phyloP scores from a whole-genome alignment of 64 coral and sea anemone genomes.

The Anthopleura sola region DNA sequence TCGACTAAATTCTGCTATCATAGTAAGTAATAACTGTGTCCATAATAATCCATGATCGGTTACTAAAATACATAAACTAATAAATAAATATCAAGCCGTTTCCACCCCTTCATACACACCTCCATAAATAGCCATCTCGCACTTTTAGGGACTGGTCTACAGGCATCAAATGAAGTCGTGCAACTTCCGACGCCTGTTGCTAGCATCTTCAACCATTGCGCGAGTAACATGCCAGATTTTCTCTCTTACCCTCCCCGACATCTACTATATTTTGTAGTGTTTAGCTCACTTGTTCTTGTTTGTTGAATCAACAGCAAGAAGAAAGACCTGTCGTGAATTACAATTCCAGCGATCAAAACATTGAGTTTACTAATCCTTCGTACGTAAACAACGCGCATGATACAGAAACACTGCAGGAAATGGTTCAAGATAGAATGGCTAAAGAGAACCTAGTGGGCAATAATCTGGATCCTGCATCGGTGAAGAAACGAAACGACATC shows the following conservation, averaged over 20 bases:
- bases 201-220: too few species aligned
- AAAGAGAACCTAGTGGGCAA: slow-evolving; percentile 15
- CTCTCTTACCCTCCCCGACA: too few species aligned
- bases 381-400: background rate
- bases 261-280: background rate
- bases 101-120: background rate
- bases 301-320: background rate
- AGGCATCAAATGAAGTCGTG: too few species aligned
- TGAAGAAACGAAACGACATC: slow-evolving; percentile 43
- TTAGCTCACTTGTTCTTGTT: background rate
- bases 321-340: slow-evolving; percentile 20
- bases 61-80: background rate
- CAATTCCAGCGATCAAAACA: background rate
- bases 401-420: background rate
- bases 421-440: slow-evolving; percentile 1
- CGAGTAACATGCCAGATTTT: too few species aligned
- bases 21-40: slow-evolving; percentile 13
- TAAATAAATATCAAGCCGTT: background rate
- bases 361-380: slow-evolving; percentile 35
- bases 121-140: too few species aligned
- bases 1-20: background rate
- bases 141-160: too few species aligned
- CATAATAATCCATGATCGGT: background rate
- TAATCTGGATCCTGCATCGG: slow-evolving; percentile 40
- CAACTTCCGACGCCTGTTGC: too few species aligned